These are phyloP conservation scores for Loripinus fragilis DNA, from an alignment of 2,888 invertebrate species.

Conservation along the genomic window DNA sequence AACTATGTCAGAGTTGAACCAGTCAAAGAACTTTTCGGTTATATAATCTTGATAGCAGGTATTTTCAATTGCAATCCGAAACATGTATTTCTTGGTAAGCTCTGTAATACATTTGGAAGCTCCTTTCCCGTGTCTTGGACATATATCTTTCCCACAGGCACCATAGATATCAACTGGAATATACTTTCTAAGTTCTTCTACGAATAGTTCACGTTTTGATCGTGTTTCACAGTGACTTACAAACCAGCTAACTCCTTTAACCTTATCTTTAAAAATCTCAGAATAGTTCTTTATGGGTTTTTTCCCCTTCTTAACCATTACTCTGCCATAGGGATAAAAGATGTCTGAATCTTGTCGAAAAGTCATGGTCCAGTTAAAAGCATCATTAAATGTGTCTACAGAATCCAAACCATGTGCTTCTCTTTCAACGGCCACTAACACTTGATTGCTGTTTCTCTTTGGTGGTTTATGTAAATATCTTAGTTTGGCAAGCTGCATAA, in stretches of 20 bases:
- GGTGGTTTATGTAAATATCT: neutral
- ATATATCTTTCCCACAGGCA: slow-evolving; percentile 20
- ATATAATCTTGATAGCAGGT: slow-evolving; percentile 56
- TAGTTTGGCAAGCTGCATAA: slow-evolving; percentile 14
- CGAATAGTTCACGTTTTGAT: slow-evolving; percentile 26
- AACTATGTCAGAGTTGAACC: slow-evolving; percentile 35
- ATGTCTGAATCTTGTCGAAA: slow-evolving; percentile 35
- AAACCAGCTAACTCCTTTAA: slow-evolving; percentile 21
- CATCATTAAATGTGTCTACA: slow-evolving; percentile 4
- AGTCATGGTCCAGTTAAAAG: slow-evolving; percentile 42
- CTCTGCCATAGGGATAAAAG: slow-evolving; percentile 24
- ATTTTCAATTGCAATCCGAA: slow-evolving; percentile 53
- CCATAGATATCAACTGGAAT: slow-evolving; percentile 27
- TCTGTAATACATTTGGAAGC: neutral
- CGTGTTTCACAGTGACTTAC: slow-evolving; percentile 37
- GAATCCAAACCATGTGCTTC: neutral
- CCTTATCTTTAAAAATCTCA: slow-evolving; percentile 8
- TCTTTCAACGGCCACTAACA: slow-evolving; percentile 32
- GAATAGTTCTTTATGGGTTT: neutral
- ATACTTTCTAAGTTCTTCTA: slow-evolving; percentile 20
- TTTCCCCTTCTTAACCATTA: neutral
- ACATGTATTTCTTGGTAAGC: slow-evolving; percentile 29
- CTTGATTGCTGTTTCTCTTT: neutral
- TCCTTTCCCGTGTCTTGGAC: neutral
- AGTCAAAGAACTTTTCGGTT: slow-evolving; percentile 53